Evolutionary conservation across 2,797 vertebrate species (phyloP).

Genomic region (Microctenopoma stevenorrisi): DNA sequence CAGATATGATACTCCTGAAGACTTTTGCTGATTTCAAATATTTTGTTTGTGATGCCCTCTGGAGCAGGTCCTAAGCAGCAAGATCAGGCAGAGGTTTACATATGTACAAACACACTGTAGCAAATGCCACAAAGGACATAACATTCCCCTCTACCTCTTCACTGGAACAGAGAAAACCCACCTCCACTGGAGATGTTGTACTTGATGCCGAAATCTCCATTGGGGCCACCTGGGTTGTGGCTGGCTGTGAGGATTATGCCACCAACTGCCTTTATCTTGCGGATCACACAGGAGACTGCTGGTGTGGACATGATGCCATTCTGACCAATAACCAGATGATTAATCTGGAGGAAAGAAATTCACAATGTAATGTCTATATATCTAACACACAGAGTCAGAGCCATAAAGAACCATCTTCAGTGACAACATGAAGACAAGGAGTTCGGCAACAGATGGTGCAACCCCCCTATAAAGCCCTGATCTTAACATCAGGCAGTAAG

Average conservation of each 20-base stretch:
- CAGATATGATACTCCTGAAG: conserved; percentile 96
- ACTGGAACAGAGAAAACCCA: conserved; percentile 53
- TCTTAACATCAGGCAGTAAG: background rate
- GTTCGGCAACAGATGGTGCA: background rate
- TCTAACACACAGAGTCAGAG: background rate
- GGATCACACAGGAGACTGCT: conserved; percentile 97
- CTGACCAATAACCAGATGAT: conserved; percentile 93
- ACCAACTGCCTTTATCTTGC: conserved; percentile 94
- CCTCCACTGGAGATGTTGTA: conserved; percentile 97
- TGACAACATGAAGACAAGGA: background rate
- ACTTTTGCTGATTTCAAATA: conserved; percentile 95
- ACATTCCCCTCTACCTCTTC: background rate
- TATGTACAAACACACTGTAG: background rate
- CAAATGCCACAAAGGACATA: background rate
- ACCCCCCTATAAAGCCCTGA: background rate
- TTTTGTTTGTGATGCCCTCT: conserved; percentile 95
- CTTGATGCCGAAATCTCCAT: conserved; percentile 97
- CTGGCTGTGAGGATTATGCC: conserved; percentile 98
- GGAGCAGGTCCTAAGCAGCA: conserved; percentile 90
- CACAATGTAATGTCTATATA: background rate
- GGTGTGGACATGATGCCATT: conserved; percentile 98
- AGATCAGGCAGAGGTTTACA: background rate
- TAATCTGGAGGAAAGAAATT: conserved; percentile 83
- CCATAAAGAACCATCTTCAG: background rate
- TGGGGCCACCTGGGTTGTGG: conserved; percentile 96